Base-by-base conservation (phyloP, 1,140 invertebrate species). In the Macrobrachium rosenbergii region DNA sequence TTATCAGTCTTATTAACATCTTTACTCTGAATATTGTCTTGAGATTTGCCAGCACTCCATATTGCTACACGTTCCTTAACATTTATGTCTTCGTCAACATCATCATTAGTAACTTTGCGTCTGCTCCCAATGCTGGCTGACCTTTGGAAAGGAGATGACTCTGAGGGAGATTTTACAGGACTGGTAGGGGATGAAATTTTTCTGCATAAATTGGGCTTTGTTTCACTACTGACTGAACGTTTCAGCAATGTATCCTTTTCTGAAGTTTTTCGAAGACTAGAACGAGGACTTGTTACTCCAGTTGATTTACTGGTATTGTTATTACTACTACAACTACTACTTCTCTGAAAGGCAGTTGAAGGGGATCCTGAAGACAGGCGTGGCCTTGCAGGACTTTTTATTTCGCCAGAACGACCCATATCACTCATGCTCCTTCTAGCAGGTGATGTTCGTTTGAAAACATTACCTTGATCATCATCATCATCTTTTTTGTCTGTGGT, bases 31-130 rank as follows among this genome's bases (percentile, higher is more conserved):
- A 69, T 23, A 19, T 73, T 87, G 21, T 85, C 83, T 78, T 59
- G 64, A 64, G 21, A 81, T 52, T 82, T 81, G 58, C 8, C 52
- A 52, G 52, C 52, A 52, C 88, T 89, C 89, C 90, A 91, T 45
- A 89, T 89, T 17, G 91, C 89, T 23, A 90, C 91, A 28, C 90
- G 73, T 73, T 91, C 90, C 81, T 90, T 90, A 21, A 91, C 91
- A 88, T 91, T 91, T n/a, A 91, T 86, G 60, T 91, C 90, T 45
- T 91, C 91, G 43, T 89, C 90, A 81, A 89, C 89, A 37, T 88
- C 82, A n/a, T 75, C 81, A 19, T 69, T 85, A 58, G 6, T 5
- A 60, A 73, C 19, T n/a, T 67, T 84, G 62, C 43, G 58, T 14
- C 85, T 79, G 17, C 78, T 69, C 21, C 79, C 23, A 60, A 62